phyloP scores from a whole-genome alignment of 2,113 vertebrate genomes.

The Sapayoa aenigma region DNA sequence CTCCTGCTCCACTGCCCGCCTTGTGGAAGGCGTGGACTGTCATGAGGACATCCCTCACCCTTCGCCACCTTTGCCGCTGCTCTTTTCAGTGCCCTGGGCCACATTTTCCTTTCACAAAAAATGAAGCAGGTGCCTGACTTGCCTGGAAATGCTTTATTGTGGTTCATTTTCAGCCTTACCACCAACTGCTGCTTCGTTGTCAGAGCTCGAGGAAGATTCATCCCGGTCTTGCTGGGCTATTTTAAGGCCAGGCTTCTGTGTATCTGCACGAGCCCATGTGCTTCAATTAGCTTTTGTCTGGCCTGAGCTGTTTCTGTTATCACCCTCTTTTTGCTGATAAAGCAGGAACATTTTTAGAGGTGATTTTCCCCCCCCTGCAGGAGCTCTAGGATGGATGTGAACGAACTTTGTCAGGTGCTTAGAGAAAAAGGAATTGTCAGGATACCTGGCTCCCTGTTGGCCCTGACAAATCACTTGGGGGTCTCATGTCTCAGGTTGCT shows the following conservation, averaged over 20 bases:
- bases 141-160: neutral
- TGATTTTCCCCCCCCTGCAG: neutral
- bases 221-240: neutral
- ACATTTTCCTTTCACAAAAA: neutral
- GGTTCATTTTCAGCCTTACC: neutral
- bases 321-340: constrained; percentile 35
- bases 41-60: neutral
- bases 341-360: constrained; percentile 45
- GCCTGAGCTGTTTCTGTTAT: constrained; percentile 49
- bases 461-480: neutral
- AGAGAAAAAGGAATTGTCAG: constrained; percentile 11
- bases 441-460: neutral
- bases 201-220: constrained; percentile 27
- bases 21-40: neutral
- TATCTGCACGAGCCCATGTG: neutral
- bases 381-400: constrained; percentile 8
- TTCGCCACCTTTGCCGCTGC: neutral
- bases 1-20: neutral
- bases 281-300: constrained; percentile 52
- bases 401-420: constrained; percentile 17
- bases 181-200: neutral
- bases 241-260: constrained; percentile 30
- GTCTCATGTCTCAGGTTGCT: neutral
- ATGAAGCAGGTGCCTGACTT: neutral
- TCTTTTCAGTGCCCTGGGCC: neutral